Percentiles rank a stretch among this genome's conserved stretches.
Conservation (phyloP, 2,797 vertebrate species). For the Nasua narica region DNA sequence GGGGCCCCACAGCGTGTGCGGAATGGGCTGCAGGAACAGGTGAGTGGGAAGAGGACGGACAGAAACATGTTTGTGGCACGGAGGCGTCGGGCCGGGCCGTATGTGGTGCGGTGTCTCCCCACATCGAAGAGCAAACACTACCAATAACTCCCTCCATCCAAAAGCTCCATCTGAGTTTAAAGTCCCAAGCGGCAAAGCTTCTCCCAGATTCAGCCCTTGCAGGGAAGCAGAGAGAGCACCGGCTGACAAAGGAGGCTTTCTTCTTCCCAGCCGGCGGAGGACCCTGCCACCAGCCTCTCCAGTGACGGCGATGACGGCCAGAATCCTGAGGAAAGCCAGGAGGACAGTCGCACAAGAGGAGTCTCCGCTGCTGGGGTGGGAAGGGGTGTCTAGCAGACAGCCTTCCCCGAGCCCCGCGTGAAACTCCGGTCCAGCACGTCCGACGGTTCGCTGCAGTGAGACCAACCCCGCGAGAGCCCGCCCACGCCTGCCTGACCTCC, state of each 20-base stretch:
- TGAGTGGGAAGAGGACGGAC: neutral
- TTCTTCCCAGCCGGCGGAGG: neutral
- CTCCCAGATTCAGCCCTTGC: neutral
- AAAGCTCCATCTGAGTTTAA: neutral
- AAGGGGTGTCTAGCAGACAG: neutral
- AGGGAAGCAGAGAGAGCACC: neutral
- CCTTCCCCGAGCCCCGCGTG: neutral
- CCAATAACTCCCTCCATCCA: neutral
- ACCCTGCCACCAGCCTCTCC: neutral
- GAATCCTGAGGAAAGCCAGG: neutral
- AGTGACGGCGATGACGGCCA: neutral
- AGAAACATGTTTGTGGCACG: fast-evolving
- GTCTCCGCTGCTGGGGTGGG: neutral
- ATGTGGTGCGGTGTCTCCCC: neutral
- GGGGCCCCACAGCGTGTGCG: neutral
- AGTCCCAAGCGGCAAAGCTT: neutral
- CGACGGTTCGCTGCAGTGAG: neutral
- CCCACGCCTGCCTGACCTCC: neutral
- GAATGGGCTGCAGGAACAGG: neutral
- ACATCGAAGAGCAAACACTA: neutral
- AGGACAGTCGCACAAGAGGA: neutral
- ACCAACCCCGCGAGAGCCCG: neutral
- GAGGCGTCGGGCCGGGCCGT: no score
- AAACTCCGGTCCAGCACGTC: neutral
- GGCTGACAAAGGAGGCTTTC: neutral